Conservation (phyloP, 1,140 invertebrate genomes). For the Helicoverpa zea region DNA sequence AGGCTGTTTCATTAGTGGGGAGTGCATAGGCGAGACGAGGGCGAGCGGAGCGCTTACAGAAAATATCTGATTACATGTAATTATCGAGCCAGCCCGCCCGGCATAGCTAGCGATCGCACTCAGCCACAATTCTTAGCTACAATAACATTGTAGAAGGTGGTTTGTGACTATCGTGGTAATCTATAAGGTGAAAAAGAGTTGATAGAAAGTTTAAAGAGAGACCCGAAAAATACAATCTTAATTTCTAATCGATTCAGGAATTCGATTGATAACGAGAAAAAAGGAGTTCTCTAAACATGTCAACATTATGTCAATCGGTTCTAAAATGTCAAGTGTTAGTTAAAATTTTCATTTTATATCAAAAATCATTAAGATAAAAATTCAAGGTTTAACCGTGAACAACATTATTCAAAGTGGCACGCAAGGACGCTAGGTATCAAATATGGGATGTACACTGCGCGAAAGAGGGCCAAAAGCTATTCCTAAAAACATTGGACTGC, state of each 20-base stretch:
- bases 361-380: background rate
- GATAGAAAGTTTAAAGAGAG: too few species aligned
- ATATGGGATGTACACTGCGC: slow-evolving; percentile 80
- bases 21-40: slow-evolving; percentile 69
- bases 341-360: slow-evolving; percentile 7
- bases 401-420: slow-evolving; percentile 73
- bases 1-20: slow-evolving; percentile 79
- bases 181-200: too few species aligned
- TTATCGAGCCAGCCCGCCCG: slow-evolving; percentile 74
- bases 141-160: slow-evolving; percentile 10
- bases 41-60: slow-evolving; percentile 78
- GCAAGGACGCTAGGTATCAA: slow-evolving; percentile 70
- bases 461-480: slow-evolving; percentile 78
- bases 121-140: slow-evolving; percentile 36
- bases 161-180: too few species aligned
- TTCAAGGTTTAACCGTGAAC: background rate
- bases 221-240: too few species aligned
- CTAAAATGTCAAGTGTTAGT: slow-evolving; percentile 5
- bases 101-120: slow-evolving; percentile 40
- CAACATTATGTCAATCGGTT: slow-evolving; percentile 2
- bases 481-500: slow-evolving; percentile 74
- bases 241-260: too few species aligned
- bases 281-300: background rate
- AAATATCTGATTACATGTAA: slow-evolving; percentile 87
- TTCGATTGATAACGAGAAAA: too few species aligned